Conservation (phyloP, 2,888 invertebrate species). For the Drosophila anceps region DNA sequence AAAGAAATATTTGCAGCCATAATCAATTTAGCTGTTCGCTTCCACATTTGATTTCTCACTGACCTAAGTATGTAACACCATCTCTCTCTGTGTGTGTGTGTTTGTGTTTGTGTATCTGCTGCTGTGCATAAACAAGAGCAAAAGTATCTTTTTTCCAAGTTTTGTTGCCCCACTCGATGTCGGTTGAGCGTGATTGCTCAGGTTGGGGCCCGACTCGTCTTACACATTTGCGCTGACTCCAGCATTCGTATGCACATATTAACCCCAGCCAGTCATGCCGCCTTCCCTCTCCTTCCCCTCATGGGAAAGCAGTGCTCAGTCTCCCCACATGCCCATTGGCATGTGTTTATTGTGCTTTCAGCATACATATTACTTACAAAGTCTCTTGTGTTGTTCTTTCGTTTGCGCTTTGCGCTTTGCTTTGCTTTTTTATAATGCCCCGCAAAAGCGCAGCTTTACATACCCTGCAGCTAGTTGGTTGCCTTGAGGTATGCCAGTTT, state of each 20-base stretch:
- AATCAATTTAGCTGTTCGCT: conserved; percentile 75
- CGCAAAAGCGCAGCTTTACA: conserved; percentile 55
- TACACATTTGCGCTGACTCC: conserved; percentile 53
- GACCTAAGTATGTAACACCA: conserved; percentile 42
- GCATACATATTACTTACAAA: conserved; percentile 79
- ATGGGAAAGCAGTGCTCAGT: conserved; percentile 8
- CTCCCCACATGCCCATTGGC: conserved; percentile 17
- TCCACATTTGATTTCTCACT: conserved; percentile 70
- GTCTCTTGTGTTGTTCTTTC: conserved; percentile 65
- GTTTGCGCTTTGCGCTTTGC: conserved; percentile 44
- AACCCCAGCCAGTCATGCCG: not conserved
- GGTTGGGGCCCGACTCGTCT: conserved; percentile 56
- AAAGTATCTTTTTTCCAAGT: conserved; percentile 61
- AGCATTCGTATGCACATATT: conserved; percentile 25
- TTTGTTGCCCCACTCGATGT: conserved; percentile 43
- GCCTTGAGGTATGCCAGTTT: not conserved
- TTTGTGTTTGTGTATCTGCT: conserved; percentile 57
- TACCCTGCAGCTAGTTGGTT: conserved; percentile 24
- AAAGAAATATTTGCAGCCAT: conserved; percentile 42
- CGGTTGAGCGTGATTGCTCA: conserved; percentile 75
- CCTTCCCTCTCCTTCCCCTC: not conserved
- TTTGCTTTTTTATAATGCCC: conserved; percentile 51
- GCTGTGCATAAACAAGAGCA: conserved; percentile 68
- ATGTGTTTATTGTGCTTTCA: conserved; percentile 66
- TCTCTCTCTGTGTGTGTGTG: conserved; percentile 13